Evolutionary conservation across 2,113 vertebrate genomes (phyloP), one percentile per base, ranked within the genome.

Genomic region (Menura novaehollandiae): DNA sequence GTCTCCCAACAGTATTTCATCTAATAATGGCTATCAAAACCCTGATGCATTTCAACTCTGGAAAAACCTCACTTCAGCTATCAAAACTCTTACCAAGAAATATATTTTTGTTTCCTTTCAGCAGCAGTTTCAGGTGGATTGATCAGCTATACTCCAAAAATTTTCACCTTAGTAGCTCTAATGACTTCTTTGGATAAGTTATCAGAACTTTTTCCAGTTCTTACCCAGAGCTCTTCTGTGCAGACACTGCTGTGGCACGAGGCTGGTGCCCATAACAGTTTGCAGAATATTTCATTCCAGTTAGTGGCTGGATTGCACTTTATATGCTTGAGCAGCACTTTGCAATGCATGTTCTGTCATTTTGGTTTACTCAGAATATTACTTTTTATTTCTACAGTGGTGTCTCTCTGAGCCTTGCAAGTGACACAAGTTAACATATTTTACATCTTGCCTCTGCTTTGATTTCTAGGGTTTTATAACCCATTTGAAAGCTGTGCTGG

Each of bases 21-120:
- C 76, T 90, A 95, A 93, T 92, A 97, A 96, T 85, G 83, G 93
- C 92, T 81, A 94, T 92, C 91, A 93, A 85, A 95, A 92, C 44
- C 60, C 77, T 43, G 69, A 96, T 78, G 74, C 46, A 58, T 95
- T 96, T 95, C 88, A 87, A 46, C 53, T 87, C 71, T 72, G 77
- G 80, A 94, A 96, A 96, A 94, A 89, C 76, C 85, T 78, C 89
- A 78, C 91, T 87, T 93, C 89, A 78, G 73, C 60, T 79, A 62
- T 59, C 69, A 88, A 96, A 95, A 89, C 76, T 78, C 76, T 52
- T 49, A 92, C 60, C 88, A 89, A 89, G 73, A 96, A 94, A 95
- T 78, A 53, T 46, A 85, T 64, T 92, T 96, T 78, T 96, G 86
- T 94, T 78, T 91, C 88, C 88, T 92, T 95, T 94, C 66, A 97